A percentile compares a stretch with the other conserved stretches of the same genome.
These are phyloP conservation scores for Emmelina monodactyla DNA, from an alignment of 2,888 invertebrate genomes.

Conservation along the genomic window DNA sequence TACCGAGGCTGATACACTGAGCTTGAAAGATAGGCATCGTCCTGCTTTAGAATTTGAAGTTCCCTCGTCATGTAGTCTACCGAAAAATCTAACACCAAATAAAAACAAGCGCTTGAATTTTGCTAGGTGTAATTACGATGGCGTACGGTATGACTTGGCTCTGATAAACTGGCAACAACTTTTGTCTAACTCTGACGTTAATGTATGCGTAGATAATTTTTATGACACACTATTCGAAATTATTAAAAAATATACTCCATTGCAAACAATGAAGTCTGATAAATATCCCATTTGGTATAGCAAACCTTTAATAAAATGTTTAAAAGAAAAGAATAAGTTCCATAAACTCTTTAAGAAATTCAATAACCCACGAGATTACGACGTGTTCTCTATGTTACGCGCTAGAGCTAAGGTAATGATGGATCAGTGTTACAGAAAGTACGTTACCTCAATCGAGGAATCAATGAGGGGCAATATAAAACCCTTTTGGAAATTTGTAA, in stretches of 20 bases:
- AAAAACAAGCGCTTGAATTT: not conserved
- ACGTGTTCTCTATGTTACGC: not conserved
- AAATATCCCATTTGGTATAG: conserved; percentile 1
- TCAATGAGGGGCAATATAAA: not conserved
- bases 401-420: not conserved
- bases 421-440: not conserved
- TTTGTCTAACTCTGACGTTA: not conserved
- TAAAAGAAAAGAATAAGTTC: not conserved
- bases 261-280: not conserved
- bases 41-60: not conserved
- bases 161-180: not conserved
- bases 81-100: not conserved
- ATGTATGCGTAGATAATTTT: not conserved
- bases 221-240: conserved; percentile 1
- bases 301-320: not conserved
- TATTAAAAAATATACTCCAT: not conserved
- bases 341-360: not conserved
- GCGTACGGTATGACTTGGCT: not conserved
- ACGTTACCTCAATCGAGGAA: not conserved
- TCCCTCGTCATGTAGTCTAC: not conserved
- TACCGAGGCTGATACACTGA: not conserved
- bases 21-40: not conserved
- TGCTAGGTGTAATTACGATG: not conserved
- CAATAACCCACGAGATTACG: conserved; percentile 2
- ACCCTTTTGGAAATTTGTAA: conserved; percentile 1